phyloP scores from a whole-genome alignment of 2,113 vertebrate species.

The Poeciliopsis turrubarensis region DNA sequence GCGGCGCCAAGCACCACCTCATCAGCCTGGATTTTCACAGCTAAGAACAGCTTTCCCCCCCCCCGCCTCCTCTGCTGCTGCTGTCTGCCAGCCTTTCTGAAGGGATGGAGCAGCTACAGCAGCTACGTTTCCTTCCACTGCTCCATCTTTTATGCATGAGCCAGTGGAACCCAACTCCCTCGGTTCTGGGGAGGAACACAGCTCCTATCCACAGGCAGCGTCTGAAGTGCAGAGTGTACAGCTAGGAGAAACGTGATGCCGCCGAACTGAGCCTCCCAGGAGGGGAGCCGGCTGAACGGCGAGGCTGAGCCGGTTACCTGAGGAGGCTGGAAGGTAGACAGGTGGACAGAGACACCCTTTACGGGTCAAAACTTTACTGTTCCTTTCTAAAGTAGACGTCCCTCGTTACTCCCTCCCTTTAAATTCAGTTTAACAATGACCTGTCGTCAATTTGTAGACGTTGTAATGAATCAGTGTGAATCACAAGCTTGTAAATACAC shows the following conservation, averaged over 20 bases:
- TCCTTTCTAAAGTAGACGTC: background rate
- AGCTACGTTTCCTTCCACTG: conserved; percentile 62
- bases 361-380: background rate
- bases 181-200: conserved; percentile 45
- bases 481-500: too few relatives aligned
- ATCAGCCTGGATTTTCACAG: conserved; percentile 7
- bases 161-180: conserved; percentile 82
- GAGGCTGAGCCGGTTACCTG: conserved; percentile 40
- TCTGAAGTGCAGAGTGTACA: conserved; percentile 42
- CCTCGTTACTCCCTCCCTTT: background rate
- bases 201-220: conserved; percentile 56
- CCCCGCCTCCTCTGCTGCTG: background rate
- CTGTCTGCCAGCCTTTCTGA: background rate
- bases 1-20: background rate
- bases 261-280: conserved; percentile 21
- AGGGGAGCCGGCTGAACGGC: conserved; percentile 24
- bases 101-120: conserved; percentile 19
- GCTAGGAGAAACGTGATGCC: conserved; percentile 68
- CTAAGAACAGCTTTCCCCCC: background rate
- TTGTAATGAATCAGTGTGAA: too few relatives aligned
- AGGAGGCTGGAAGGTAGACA: conserved; percentile 32
- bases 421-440: too few relatives aligned
- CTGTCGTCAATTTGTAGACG: too few relatives aligned
- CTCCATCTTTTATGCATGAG: conserved; percentile 94
- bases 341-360: background rate